These are phyloP conservation scores for Polymixis lichenea DNA, from an alignment of 2,888 invertebrate genomes.

Conservation along the genomic window DNA sequence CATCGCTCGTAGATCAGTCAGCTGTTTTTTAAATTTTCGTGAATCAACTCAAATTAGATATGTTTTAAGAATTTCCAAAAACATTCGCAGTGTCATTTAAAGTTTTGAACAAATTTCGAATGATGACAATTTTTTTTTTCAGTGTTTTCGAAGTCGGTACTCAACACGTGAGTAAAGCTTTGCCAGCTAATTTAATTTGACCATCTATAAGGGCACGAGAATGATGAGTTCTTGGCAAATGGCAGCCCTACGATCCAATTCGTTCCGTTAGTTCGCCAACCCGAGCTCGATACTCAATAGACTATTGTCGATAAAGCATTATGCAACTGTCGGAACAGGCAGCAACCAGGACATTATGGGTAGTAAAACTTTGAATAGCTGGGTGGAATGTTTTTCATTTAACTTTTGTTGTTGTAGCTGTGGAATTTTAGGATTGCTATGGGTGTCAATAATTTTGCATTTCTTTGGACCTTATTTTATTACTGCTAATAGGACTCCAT, in stretches of 20 bases:
- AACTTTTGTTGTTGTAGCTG: background rate
- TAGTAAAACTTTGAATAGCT: conserved; percentile 14
- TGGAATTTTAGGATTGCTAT: background rate
- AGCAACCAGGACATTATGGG: conserved; percentile 17
- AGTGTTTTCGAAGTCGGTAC: too few species aligned
- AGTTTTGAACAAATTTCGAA: too few species aligned
- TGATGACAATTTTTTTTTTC: too few species aligned
- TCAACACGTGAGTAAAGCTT: too few species aligned
- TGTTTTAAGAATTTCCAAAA: too few species aligned
- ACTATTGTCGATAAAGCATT: conserved; percentile 64
- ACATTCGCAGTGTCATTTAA: too few species aligned
- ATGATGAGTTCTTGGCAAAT: conserved; percentile 17
- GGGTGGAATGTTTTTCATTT: conserved; percentile 3
- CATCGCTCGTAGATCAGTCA: too few species aligned
- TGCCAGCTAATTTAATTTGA: too few species aligned
- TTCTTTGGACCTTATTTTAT: background rate
- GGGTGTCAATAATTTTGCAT: background rate
- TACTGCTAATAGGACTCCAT: background rate
- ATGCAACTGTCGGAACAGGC: conserved; percentile 30
- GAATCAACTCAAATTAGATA: too few species aligned
- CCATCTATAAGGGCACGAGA: too few species aligned
- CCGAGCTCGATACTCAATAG: conserved; percentile 42
- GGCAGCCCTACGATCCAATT: conserved; percentile 42
- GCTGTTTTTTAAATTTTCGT: too few species aligned
- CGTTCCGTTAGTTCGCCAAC: conserved; percentile 55